Base-by-base conservation (phyloP, 2,797 vertebrate genomes). In the Poecilia velifera region DNA sequence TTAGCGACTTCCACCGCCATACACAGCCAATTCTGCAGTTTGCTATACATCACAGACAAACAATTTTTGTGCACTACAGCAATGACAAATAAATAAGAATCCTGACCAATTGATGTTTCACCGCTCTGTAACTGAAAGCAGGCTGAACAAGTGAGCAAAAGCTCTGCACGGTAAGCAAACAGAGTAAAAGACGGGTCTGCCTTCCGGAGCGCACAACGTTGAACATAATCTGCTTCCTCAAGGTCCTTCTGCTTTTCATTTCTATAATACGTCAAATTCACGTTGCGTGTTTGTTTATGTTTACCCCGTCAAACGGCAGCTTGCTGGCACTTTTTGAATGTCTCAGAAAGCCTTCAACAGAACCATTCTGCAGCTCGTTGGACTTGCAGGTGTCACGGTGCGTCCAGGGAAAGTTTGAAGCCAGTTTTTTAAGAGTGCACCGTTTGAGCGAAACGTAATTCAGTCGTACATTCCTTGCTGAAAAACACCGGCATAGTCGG, bases 11-110 rank as follows among this genome's bases (percentile, higher is more conserved):
- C 77, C 81, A 79, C 71, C 76, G 83, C 77, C 86, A 90, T 82
- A 93, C 85, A 78, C 73, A 89, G 74, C 80, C 84, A 72, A 74
- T 79, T 72, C 72, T n/a, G 68, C 41, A 4, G 78, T 87, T 88
- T 76, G 78, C 76, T 76, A 39, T 84, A 81, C 64, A 84, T 84
- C 79, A 53, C 79, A 88, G 84, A 88, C 86, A 91, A 92, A 87
- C 82, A 92, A 87, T 88, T 59, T 79, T 36, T 72, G 78, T 79
- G 87, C 77, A 64, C 66, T 20, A 68, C 76, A 45, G 77, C 82
- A 78, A 78, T 74, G 73, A 73, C 3, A 76, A 76, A 88, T 84
- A 73, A 72, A 87, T 79, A 81, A 43, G 76, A 82, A 74, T 73
- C 73, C 36, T 28, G 49, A 31, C 74, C 71, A 66, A 25, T 3